phyloP scores from a whole-genome alignment of 2,888 invertebrate genomes.

The Orthosia cruda region DNA sequence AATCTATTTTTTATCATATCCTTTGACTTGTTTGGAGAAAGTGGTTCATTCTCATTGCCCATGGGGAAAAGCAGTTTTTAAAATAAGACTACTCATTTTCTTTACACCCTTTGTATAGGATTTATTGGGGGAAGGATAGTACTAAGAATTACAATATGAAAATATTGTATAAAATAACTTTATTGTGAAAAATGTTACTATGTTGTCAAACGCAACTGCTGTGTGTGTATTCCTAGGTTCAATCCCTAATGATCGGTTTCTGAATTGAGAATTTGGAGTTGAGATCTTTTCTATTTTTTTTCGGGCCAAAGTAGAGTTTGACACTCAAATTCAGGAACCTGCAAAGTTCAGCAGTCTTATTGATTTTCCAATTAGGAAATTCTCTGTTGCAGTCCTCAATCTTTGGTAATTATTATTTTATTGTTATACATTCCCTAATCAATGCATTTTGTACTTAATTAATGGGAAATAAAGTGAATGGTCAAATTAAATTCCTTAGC shows the following conservation, averaged over 20 bases:
- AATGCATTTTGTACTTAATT: constrained; percentile 45
- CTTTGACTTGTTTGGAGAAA: too few species aligned
- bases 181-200: neutral
- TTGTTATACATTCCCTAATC: constrained; percentile 25
- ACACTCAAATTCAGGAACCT: neutral
- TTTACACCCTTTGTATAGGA: too few species aligned
- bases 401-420: neutral
- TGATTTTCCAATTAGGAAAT: neutral
- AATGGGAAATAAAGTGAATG: neutral
- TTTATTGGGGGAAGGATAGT: constrained; percentile 31
- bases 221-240: neutral
- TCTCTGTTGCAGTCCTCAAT: neutral
- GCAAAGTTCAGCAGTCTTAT: too few species aligned
- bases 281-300: neutral
- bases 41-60: too few species aligned
- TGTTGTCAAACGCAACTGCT: too few species aligned
- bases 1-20: too few species aligned
- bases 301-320: neutral
- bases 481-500: neutral
- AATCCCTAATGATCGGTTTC: neutral
- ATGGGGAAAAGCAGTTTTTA: too few species aligned
- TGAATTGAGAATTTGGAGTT: neutral
- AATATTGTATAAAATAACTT: neutral
- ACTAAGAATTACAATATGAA: constrained; percentile 9
- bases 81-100: too few species aligned